Conservation (phyloP, 1,140 invertebrate species). For the Acromyrmex heyeri region DNA sequence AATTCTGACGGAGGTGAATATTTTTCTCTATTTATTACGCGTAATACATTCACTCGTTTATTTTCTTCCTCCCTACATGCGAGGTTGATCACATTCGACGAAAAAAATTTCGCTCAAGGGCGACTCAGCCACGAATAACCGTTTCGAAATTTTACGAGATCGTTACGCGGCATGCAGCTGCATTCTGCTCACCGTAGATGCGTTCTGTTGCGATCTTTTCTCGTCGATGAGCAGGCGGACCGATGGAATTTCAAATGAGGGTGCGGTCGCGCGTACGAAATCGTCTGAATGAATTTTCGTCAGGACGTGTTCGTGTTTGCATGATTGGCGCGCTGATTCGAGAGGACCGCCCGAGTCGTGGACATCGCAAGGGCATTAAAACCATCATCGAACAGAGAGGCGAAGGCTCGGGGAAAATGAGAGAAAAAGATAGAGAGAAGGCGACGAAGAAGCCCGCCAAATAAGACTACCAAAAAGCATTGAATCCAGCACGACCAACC, state of each 20-base stretch:
- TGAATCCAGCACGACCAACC: conserved; percentile 62
- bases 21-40: not conserved
- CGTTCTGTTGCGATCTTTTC: conserved; percentile 4
- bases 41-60: not conserved
- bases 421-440: not conserved
- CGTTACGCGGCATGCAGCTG: conserved; percentile 45
- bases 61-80: not conserved
- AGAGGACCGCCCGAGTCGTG: not conserved
- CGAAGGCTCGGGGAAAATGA: not conserved
- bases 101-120: conserved; percentile 7
- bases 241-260: conserved; percentile 61
- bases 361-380: conserved; percentile 32
- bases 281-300: conserved; percentile 50
- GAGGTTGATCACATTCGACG: not conserved
- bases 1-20: not conserved
- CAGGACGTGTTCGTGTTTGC: conserved; percentile 12
- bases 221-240: not conserved
- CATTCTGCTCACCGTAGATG: not conserved
- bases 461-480: conserved; percentile 72
- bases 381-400: not conserved
- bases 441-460: conserved; percentile 5
- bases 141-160: conserved; percentile 54
- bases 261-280: conserved; percentile 49
- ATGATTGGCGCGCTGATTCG: not conserved
- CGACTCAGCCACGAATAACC: conserved; percentile 6